phyloP scores from a whole-genome alignment of 2,888 invertebrate species.

The Drosophila melanosoma region DNA sequence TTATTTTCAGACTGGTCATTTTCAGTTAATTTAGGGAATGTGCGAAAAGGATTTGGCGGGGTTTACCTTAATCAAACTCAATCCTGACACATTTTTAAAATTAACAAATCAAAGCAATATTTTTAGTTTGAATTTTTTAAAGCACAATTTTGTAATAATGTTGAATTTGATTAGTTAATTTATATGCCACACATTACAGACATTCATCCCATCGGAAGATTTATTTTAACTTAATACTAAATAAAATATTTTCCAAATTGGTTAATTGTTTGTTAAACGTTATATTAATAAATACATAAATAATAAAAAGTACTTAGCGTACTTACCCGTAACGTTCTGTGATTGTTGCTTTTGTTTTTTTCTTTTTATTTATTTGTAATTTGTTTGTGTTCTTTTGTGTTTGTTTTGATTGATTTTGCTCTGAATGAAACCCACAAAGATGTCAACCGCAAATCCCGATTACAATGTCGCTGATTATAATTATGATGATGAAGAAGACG shows the following conservation, averaged over 20 bases:
- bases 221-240: background rate
- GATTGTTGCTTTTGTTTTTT: background rate
- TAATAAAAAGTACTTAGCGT: background rate
- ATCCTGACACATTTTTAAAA: background rate
- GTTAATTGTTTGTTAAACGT: background rate
- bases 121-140: background rate
- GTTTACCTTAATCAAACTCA: too few relatives aligned
- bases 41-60: background rate
- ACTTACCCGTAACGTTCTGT: conserved; percentile 27
- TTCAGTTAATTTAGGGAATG: background rate
- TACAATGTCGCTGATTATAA: conserved; percentile 30
- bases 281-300: background rate
- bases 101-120: background rate
- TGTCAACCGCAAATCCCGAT: conserved; percentile 69
- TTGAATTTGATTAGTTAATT: background rate
- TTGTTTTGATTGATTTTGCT: conserved; percentile 36
- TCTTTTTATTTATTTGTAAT: background rate
- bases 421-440: conserved; percentile 69
- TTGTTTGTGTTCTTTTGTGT: conserved; percentile 8
- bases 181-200: background rate
- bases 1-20: background rate
- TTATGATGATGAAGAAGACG: conserved; percentile 22
- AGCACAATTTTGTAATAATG: background rate
- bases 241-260: background rate
- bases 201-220: background rate